Conservation (phyloP, 2,888 invertebrate genomes). For the Polydrusus cervinus region DNA sequence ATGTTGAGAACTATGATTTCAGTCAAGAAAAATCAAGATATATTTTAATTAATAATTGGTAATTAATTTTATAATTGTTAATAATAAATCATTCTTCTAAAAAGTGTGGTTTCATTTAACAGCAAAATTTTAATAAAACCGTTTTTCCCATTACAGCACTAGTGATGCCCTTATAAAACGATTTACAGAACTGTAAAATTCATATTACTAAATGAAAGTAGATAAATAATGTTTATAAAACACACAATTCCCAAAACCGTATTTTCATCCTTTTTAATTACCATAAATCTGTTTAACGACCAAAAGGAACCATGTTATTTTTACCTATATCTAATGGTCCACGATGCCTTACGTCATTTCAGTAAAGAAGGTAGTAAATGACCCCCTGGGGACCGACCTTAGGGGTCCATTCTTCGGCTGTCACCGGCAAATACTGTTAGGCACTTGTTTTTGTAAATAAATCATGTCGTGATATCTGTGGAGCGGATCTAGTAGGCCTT, state of each 20-base stretch:
- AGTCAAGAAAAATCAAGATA: no score
- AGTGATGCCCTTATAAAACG: no score
- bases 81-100: no score
- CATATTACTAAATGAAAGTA: no score
- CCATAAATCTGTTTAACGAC: constrained; percentile 23
- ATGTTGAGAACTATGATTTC: no score
- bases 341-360: constrained; percentile 43
- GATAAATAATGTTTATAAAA: background rate
- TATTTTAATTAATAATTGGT: no score
- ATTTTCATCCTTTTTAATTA: constrained; percentile 22
- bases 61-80: no score
- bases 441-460: constrained; percentile 48
- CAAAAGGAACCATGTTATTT: constrained; percentile 42
- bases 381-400: constrained; percentile 38
- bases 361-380: constrained; percentile 51
- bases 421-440: constrained; percentile 54
- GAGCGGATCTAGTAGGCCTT: constrained; percentile 46
- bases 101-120: no score
- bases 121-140: no score
- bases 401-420: constrained; percentile 51
- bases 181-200: no score
- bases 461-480: constrained; percentile 39
- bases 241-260: constrained; percentile 11
- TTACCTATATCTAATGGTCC: constrained; percentile 38
- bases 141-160: no score